These are phyloP conservation scores for Heloderma charlesbogerti DNA, from an alignment of 2,113 vertebrate genomes.

Conservation along the genomic window DNA sequence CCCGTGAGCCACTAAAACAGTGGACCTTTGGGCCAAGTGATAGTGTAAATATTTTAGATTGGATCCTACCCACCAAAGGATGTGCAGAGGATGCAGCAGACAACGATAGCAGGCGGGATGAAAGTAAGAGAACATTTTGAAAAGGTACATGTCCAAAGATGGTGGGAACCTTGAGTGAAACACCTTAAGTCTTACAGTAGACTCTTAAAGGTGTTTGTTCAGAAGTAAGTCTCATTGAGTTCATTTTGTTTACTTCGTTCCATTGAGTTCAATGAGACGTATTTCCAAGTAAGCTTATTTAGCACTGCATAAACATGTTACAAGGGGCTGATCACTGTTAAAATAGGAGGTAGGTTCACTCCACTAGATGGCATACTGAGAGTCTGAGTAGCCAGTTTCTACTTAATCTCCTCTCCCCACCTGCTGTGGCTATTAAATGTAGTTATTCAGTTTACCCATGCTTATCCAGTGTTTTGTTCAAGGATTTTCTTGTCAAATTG, in stretches of 20 bases:
- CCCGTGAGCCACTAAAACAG: neutral
- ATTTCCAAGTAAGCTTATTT: neutral
- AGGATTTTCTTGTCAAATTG: neutral
- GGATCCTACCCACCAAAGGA: neutral
- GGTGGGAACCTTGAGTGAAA: neutral
- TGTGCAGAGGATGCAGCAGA: neutral
- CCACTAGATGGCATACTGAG: constrained; percentile 60
- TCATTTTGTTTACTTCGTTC: neutral
- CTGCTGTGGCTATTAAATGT: neutral
- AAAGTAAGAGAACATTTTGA: neutral
- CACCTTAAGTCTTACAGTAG: neutral
- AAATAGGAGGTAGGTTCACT: neutral
- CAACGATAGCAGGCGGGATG: too few species aligned
- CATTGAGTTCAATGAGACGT: neutral
- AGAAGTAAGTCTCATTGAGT: too few species aligned
- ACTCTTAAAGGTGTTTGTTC: neutral
- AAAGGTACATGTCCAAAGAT: neutral
- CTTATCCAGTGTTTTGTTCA: neutral
- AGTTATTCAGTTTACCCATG: neutral
- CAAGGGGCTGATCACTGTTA: neutral
- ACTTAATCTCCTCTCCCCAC: neutral
- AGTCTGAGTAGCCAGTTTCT: neutral
- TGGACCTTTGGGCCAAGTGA: neutral
- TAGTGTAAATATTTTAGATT: neutral
- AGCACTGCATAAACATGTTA: neutral